Evolutionary conservation across 2,113 vertebrate genomes (phyloP), one percentile per base, ranked within the genome.

Genomic region (Talpa occidentalis): DNA sequence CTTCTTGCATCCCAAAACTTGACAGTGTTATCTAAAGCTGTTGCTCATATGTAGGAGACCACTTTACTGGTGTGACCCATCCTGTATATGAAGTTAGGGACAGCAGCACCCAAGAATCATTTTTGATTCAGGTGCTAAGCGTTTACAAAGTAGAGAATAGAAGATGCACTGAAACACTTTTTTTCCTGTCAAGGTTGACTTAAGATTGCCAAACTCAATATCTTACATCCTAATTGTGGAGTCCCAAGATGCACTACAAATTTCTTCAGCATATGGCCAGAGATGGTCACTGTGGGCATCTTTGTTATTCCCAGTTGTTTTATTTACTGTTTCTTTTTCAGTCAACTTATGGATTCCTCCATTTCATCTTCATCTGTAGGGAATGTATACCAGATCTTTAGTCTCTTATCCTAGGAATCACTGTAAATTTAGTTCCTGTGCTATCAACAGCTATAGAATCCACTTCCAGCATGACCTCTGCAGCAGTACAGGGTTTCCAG

Each of bases 1-100:
- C 99, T 99, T 96, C 99, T 99, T 47, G 98, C 99, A 98, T 99
- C 99, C 99, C 99, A 99, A 30, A 99, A 98, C 96, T 99, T 99
- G 62, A 99, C 99, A 66, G 99, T 91, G 93, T 99, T 99, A 98
- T 99, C 99, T 52, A 99, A 98, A 96, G 98, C 97, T 99, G 99
- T 85, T 99, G 98, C 90, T 99, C 99, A 0, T 99, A 98, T 2
- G 98, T 98, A 3, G 99, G 99, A 78, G 99, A 99, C 99, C 99
- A 99, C 96, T 99, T 99, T 59, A 99, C 99, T 2, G 99, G 98
- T 0, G 99, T 99, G 92, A 99, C 99, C 99, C 99, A 99, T 72
- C 99, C 99, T 5, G 98, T 99, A 96, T 99, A 99, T 32, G 99
- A 99, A 10, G 99, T 99, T 72, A 99, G 98, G 26, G 99, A 99